A percentile compares a stretch with the other conserved stretches of the same genome.
phyloP scores from a whole-genome alignment of 2,888 invertebrate species.

The Incurvaria masculella region DNA sequence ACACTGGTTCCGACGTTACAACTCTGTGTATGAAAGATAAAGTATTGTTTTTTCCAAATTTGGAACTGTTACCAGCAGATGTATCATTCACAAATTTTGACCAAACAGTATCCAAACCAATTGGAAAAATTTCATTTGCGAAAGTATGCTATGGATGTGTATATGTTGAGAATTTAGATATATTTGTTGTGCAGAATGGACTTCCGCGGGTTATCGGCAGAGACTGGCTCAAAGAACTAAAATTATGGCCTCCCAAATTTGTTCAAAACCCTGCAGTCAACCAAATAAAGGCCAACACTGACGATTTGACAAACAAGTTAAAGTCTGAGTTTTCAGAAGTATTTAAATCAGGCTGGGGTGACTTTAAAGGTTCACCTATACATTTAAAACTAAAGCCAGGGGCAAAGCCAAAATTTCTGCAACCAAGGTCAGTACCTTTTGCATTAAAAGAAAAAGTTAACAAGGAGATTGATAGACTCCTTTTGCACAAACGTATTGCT shows the following conservation, averaged over 20 bases:
- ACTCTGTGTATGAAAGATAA: too few species aligned
- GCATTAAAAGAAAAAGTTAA: not conserved
- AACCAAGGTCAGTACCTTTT: not conserved
- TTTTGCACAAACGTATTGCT: not conserved
- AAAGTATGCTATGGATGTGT: too few species aligned
- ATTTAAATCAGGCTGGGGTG: not conserved
- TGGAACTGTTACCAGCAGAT: too few species aligned
- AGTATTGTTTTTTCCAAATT: too few species aligned
- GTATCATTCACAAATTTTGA: too few species aligned
- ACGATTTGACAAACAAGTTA: too few species aligned
- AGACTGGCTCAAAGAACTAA: not conserved
- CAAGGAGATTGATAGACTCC: not conserved
- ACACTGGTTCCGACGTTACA: too few species aligned
- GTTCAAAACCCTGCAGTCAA: too few species aligned
- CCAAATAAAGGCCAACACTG: too few species aligned
- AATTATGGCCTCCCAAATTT: not conserved
- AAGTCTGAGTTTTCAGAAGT: not conserved
- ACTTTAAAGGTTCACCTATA: not conserved
- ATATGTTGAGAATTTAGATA: too few species aligned
- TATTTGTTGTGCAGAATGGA: not conserved
- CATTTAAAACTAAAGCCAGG: conserved; percentile 1
- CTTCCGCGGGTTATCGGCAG: not conserved
- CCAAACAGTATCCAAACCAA: too few species aligned
- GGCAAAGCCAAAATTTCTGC: not conserved
- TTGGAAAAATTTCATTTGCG: too few species aligned